These are phyloP conservation scores for Cosmia trapezina DNA, from an alignment of 2,888 invertebrate genomes.

Conservation along the genomic window DNA sequence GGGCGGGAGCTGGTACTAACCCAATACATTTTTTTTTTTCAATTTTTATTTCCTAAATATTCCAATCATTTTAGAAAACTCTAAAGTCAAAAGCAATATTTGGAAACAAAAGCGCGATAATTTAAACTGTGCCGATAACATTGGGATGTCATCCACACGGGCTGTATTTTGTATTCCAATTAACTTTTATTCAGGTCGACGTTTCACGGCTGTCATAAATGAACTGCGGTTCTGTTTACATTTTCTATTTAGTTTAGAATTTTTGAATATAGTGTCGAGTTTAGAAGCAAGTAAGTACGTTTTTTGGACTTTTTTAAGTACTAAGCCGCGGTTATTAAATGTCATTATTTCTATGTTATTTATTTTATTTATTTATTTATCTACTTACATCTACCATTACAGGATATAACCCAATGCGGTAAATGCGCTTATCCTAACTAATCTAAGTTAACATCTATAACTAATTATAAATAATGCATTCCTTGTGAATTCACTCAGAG, in stretches of 20 bases:
- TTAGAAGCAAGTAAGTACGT: neutral
- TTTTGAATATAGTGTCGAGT: constrained; percentile 18
- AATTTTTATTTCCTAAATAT: neutral
- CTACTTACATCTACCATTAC: too few species aligned
- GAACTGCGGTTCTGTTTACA: constrained; percentile 3
- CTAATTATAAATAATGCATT: too few species aligned
- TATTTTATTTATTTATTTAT: too few species aligned
- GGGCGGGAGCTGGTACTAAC: too few species aligned
- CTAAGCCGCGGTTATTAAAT: neutral
- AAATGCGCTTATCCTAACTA: too few species aligned
- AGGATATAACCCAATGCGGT: too few species aligned
- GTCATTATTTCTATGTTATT: neutral
- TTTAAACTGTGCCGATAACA: constrained; percentile 39
- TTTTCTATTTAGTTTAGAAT: constrained; percentile 30
- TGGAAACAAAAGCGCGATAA: constrained; percentile 46
- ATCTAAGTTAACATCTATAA: too few species aligned
- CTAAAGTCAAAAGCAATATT: constrained; percentile 19
- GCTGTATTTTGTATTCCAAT: constrained; percentile 44
- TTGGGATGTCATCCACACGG: constrained; percentile 45
- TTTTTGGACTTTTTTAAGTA: neutral
- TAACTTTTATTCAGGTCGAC: constrained; percentile 54
- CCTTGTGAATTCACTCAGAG: too few species aligned
- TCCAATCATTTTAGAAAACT: constrained; percentile 9
- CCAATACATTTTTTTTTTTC: too few species aligned
- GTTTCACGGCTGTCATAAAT: constrained; percentile 31